Percentiles rank a stretch among this genome's conserved stretches.
phyloP scores from a whole-genome alignment of 2,888 invertebrate species.

The Leptothorax acervorum region DNA sequence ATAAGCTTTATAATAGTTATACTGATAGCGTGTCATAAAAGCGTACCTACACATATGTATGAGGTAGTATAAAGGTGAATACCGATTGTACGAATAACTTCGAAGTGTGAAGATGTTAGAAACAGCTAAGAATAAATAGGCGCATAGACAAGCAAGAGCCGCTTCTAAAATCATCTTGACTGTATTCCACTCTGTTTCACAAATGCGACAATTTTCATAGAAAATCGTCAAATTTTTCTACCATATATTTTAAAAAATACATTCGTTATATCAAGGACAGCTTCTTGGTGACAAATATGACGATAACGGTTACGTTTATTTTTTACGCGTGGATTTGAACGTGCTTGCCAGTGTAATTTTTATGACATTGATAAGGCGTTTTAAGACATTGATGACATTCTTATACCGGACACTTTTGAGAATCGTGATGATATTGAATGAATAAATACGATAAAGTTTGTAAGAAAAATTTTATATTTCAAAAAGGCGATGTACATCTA shows the following conservation, averaged over 20 bases:
- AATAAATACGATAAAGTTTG: constrained; percentile 7
- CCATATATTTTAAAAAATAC: background rate
- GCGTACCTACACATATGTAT: background rate
- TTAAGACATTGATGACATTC: background rate
- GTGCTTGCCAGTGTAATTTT: background rate
- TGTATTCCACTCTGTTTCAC: constrained; percentile 23
- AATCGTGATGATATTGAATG: background rate
- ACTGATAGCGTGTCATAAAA: background rate
- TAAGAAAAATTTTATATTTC: constrained; percentile 32
- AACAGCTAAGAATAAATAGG: constrained; percentile 34
- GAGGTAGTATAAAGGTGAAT: background rate
- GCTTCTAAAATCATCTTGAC: constrained; percentile 20
- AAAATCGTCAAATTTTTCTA: background rate
- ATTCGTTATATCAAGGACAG: background rate
- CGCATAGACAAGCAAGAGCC: background rate
- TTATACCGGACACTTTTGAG: background rate
- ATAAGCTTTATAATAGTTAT: background rate
- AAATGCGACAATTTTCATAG: background rate
- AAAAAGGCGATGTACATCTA: background rate
- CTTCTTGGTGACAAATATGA: background rate
- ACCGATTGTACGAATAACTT: background rate
- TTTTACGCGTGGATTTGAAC: background rate
- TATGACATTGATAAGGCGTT: background rate
- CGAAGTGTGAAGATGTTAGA: constrained; percentile 9
- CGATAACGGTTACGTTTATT: background rate